phyloP scores from a whole-genome alignment of 1,140 invertebrate genomes.

The Macrocentrus cingulum region DNA sequence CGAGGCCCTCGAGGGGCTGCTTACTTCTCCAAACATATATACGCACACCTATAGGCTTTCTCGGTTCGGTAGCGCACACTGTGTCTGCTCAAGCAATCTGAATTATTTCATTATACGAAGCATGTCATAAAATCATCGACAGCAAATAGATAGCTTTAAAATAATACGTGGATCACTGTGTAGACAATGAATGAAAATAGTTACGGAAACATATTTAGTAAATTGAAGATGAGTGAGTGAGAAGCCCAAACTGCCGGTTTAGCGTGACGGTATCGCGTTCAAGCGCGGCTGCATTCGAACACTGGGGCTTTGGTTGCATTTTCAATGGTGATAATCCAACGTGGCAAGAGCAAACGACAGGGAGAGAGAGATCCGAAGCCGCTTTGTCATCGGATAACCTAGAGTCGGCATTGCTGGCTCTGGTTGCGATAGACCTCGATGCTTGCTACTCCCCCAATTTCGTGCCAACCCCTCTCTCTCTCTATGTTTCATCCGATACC shows the following conservation, averaged over 20 bases:
- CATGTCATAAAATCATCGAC: too few species aligned
- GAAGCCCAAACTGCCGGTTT: constrained; percentile 39
- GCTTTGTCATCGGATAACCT: constrained; percentile 54
- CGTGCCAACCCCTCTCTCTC: neutral
- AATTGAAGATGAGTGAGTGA: constrained; percentile 31
- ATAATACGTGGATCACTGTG: too few species aligned
- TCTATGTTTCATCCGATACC: constrained; percentile 35
- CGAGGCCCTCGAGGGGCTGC: constrained; percentile 43
- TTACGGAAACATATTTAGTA: too few species aligned
- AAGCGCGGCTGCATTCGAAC: constrained; percentile 52
- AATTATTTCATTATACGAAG: neutral
- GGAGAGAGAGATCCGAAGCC: constrained; percentile 31
- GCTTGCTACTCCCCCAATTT: constrained; percentile 29
- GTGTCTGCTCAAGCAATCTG: too few species aligned
- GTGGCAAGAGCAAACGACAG: constrained; percentile 21
- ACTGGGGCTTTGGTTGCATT: constrained; percentile 51
- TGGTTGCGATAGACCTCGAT: constrained; percentile 44
- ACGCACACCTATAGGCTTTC: constrained; percentile 38
- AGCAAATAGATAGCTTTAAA: too few species aligned
- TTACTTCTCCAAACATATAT: too few species aligned
- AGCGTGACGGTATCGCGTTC: constrained; percentile 48
- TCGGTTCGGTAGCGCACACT: neutral
- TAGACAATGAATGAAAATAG: too few species aligned
- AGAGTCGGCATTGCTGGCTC: constrained; percentile 47
- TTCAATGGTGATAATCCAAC: constrained; percentile 50